phyloP scores from a whole-genome alignment of 2,797 vertebrate genomes.

The Cyclopterus lumpus region DNA sequence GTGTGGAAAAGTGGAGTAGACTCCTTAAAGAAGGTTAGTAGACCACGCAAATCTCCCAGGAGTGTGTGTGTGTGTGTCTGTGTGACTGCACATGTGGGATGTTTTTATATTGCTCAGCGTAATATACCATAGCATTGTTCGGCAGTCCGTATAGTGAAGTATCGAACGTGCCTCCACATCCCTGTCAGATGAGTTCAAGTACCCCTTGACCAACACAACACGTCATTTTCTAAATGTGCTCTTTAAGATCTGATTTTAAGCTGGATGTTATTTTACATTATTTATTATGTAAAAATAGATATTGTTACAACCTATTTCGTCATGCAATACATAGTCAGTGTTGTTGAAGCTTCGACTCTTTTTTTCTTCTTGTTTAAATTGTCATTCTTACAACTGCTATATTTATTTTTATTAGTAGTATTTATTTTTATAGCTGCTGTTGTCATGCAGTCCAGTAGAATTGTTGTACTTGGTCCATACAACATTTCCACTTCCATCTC shows the following conservation, averaged over 20 bases:
- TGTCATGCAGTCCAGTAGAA: no score
- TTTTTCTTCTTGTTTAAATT: background rate
- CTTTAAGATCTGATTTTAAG: background rate
- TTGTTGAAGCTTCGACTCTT: background rate
- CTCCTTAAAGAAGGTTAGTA: constrained; percentile 41
- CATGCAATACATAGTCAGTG: background rate
- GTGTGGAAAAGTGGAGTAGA: constrained; percentile 34
- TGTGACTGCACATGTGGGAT: background rate
- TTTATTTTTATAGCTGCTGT: no score
- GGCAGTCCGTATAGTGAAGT: background rate
- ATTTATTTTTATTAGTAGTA: no score
- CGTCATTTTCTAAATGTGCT: background rate
- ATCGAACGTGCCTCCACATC: fast-evolving
- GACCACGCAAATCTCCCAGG: constrained; percentile 38
- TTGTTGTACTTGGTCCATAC: no score
- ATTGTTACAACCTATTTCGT: background rate
- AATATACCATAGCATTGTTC: background rate
- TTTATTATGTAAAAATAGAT: background rate
- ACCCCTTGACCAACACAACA: background rate
- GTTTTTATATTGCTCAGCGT: constrained; percentile 9
- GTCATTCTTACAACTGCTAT: background rate
- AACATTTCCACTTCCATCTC: no score
- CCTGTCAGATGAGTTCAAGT: constrained; percentile 2
- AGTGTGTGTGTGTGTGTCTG: constrained; percentile 3
- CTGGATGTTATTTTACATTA: background rate